A percentile compares a stretch with the other conserved stretches of the same genome.
phyloP scores from a whole-genome alignment of 1,140 invertebrate genomes.

The Lineus longissimus region DNA sequence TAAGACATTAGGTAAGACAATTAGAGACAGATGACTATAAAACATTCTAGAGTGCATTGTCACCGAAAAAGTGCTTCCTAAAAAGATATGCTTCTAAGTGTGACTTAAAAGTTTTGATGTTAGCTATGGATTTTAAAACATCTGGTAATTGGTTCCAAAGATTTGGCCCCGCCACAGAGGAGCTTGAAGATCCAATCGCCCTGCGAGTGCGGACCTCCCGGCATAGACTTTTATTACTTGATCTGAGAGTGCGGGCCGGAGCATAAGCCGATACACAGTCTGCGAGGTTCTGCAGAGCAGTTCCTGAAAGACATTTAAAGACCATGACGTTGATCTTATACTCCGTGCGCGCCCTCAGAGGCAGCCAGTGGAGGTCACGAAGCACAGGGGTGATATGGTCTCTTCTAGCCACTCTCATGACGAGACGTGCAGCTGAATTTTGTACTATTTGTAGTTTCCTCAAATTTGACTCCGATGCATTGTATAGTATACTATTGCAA shows the following conservation, averaged over 20 bases:
- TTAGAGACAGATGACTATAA: too few species aligned
- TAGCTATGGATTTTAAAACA: too few species aligned
- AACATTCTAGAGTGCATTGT: too few species aligned
- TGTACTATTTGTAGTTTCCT: not conserved
- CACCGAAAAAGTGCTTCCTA: too few species aligned
- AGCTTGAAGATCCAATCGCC: too few species aligned
- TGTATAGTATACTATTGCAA: not conserved
- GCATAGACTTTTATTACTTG: not conserved
- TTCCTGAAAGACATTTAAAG: not conserved
- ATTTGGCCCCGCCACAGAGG: too few species aligned
- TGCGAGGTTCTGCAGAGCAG: not conserved
- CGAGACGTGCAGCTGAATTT: not conserved
- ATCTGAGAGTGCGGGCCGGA: not conserved
- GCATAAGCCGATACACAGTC: not conserved
- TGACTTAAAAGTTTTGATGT: too few species aligned
- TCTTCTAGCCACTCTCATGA: not conserved
- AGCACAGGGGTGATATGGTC: not conserved
- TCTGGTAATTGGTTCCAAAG: too few species aligned
- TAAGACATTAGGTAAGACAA: too few species aligned
- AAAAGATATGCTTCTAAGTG: too few species aligned
- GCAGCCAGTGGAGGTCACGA: not conserved
- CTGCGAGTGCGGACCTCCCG: too few species aligned
- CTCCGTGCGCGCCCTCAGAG: not conserved
- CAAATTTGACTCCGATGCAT: not conserved
- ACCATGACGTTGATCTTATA: not conserved